Evolutionary conservation across 2,888 invertebrate species (phyloP), one percentile per base, ranked within the genome.

Genomic region (Coelogynopora nodosa): DNA sequence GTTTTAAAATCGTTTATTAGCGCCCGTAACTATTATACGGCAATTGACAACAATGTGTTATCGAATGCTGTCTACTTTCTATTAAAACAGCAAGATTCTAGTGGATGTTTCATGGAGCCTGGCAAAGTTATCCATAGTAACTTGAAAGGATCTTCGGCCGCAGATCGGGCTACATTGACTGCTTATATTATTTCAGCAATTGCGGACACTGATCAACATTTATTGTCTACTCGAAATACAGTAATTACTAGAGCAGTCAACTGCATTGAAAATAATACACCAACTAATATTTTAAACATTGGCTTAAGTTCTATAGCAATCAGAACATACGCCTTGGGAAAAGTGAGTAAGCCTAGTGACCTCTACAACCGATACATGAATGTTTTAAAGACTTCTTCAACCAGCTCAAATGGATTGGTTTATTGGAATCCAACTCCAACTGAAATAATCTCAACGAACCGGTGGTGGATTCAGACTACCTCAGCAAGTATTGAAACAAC

Each of bases 51-150:
- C 0, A 23, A n/a, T 26, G 27, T 67, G 84, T 82, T 85, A 1
- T 26, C 74, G 10, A 26, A 30, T n/a, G 67, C 85, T 0, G 0
- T 85, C 27, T 23, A 18, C 13, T 85, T 85, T 80, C 82, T 85
- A n/a, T n/a, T 80, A 0, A 81, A 67, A 5, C 31, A 80, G 5
- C 85, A 85, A 84, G 31, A 82, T 23, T 30, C 85, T 0, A 30
- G 94, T 89, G 96, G 96, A 88, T 94, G 94, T 89, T 97, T 97
- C 93, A 93, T 94, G 0, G 95, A 94, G 92, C 93, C 93, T 87
- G 94, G 96, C 49, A 94, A 94, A 88, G 94, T 95, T 87, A 93
- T 94, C 90, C 94, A 94, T 90, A 93, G 93, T 86, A 94, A 94
- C 88, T 94, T 95, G 93, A 95, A 95, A 91, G 92, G 90, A 18